phyloP scores from a whole-genome alignment of 92 coral and sea anemone species.

The Epizoanthus scotinus region DNA sequence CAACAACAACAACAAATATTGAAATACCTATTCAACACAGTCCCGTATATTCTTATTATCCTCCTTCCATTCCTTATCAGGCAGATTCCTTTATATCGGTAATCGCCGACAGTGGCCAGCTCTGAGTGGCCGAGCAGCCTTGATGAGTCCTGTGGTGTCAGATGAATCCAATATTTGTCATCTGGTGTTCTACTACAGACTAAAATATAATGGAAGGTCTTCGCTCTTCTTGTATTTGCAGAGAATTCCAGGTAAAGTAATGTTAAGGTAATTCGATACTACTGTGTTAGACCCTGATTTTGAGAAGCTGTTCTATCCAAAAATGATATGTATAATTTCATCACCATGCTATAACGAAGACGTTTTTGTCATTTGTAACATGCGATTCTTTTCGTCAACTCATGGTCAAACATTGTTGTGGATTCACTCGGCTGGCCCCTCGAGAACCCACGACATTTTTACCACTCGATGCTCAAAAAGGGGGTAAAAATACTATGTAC shows the following conservation, averaged over 20 bases:
- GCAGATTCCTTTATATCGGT: constrained; percentile 47
- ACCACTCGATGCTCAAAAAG: too few relatives aligned
- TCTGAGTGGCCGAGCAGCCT: constrained; percentile 34
- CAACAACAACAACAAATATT: too few relatives aligned
- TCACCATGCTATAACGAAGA: too few relatives aligned
- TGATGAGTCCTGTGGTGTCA: constrained; percentile 31
- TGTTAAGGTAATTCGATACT: background rate
- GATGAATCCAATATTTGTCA: constrained; percentile 4
- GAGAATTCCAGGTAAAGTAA: constrained; percentile 15
- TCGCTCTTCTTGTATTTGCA: constrained; percentile 23
- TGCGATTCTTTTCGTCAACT: too few relatives aligned
- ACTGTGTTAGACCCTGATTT: background rate
- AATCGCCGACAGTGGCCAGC: constrained; percentile 38
- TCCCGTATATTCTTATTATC: too few relatives aligned
- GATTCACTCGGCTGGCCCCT: too few relatives aligned
- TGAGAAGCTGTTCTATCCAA: too few relatives aligned
- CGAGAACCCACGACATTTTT: too few relatives aligned
- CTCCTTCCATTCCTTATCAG: background rate
- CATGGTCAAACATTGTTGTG: too few relatives aligned
- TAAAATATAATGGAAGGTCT: constrained; percentile 32
- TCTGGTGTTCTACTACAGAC: constrained; percentile 39
- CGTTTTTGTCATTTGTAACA: too few relatives aligned
- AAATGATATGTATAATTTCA: too few relatives aligned
- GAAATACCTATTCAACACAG: background rate
- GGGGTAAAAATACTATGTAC: too few relatives aligned